These are phyloP conservation scores for Leptoclinus maculatus DNA, from an alignment of 2,797 vertebrate species.

Conservation along the genomic window DNA sequence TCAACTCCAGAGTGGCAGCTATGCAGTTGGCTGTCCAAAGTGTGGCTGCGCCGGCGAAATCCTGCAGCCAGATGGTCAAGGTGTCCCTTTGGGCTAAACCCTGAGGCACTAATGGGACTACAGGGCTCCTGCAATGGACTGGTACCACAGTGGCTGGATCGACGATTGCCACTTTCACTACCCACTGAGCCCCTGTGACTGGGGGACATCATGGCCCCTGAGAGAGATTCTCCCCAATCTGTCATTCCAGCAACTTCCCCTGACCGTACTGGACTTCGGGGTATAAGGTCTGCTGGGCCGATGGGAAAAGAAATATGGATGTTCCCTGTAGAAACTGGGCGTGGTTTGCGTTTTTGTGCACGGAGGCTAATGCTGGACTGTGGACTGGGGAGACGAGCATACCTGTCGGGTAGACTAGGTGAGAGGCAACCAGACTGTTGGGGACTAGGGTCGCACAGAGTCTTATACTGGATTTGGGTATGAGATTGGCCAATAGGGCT, in stretches of 20 bases:
- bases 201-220: slow-evolving; percentile 24
- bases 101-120: slow-evolving; percentile 35
- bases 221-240: slow-evolving; percentile 43
- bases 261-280: slow-evolving; percentile 68
- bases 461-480: slow-evolving; percentile 45
- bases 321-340: slow-evolving; percentile 91
- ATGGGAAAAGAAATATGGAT: slow-evolving; percentile 90
- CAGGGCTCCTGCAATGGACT: slow-evolving; percentile 57
- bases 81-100: slow-evolving; percentile 41
- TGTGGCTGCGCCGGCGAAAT: slow-evolving; percentile 83
- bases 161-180: slow-evolving; percentile 29
- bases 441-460: slow-evolving; percentile 30
- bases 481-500: slow-evolving; percentile 64
- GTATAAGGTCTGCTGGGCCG: slow-evolving; percentile 86
- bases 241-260: slow-evolving; percentile 43
- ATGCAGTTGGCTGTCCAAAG: slow-evolving; percentile 78
- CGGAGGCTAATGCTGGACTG: slow-evolving; percentile 86
- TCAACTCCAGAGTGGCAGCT: slow-evolving; percentile 37
- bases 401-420: slow-evolving; percentile 69
- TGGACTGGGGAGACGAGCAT: slow-evolving; percentile 83
- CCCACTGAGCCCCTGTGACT: slow-evolving; percentile 41
- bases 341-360: slow-evolving; percentile 87
- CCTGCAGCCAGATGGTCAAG: slow-evolving; percentile 56
- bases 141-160: slow-evolving; percentile 58
- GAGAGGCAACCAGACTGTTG: slow-evolving; percentile 50